These are phyloP conservation scores for Psilopogon haemacephalus DNA, from an alignment of 2,113 vertebrate genomes.

Conservation along the genomic window DNA sequence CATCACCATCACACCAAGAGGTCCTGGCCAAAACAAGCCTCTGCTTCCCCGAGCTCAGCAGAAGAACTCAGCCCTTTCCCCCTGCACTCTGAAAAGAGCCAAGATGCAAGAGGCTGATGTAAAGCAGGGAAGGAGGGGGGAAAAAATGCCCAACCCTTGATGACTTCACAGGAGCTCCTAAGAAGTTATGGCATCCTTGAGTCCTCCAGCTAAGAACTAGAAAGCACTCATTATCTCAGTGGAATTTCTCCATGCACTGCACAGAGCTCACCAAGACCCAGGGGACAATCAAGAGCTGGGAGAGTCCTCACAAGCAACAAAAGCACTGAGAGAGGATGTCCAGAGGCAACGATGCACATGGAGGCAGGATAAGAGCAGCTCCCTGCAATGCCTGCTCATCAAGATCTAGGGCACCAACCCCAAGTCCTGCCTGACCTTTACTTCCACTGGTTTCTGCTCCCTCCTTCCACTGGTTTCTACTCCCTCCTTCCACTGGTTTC, in stretches of 20 bases:
- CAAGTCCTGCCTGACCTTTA: not conserved
- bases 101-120: not conserved
- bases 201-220: not conserved
- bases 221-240: not conserved
- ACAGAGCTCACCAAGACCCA: fast-evolving
- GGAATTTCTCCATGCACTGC: not conserved
- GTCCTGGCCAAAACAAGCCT: not conserved
- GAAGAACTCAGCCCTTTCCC: not conserved
- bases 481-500: not conserved
- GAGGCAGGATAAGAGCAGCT: not conserved
- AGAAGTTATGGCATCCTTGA: fast-evolving
- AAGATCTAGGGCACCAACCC: fast-evolving
- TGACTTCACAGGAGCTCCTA: not conserved
- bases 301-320: not conserved
- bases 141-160: not conserved
- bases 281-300: not conserved
- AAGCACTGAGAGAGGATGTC: not conserved
- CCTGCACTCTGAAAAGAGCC: not conserved
- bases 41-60: not conserved
- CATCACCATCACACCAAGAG: not conserved
- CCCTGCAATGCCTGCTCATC: not conserved
- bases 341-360: fast-evolving
- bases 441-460: not conserved
- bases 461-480: not conserved
- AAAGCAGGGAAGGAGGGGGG: not conserved